Conservation (phyloP, 2,888 invertebrate species). For the Zygogramma bicolorata region DNA sequence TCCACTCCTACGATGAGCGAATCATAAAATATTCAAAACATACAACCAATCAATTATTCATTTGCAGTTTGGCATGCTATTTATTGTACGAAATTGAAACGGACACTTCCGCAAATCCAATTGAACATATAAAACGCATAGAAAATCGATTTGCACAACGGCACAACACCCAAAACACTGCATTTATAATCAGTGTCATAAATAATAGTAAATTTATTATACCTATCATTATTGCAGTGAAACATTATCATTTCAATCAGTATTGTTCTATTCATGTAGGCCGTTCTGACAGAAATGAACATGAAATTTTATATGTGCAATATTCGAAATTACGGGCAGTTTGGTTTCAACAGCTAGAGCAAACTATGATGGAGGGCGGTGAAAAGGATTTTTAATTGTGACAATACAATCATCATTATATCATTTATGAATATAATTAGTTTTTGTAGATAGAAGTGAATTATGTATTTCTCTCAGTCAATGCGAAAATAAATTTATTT, state of each 20-base stretch:
- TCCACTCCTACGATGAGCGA: too few species aligned
- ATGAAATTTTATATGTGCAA: neutral
- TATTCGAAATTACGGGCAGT: neutral
- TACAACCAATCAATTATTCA: neutral
- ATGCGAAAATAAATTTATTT: too few species aligned
- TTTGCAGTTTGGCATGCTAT: neutral
- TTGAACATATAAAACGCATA: slow-evolving; percentile 25
- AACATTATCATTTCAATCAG: slow-evolving; percentile 18
- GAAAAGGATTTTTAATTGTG: too few species aligned
- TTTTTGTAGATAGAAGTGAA: too few species aligned
- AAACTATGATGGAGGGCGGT: too few species aligned
- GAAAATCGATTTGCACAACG: slow-evolving; percentile 34
- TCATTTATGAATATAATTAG: too few species aligned
- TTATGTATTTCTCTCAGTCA: too few species aligned
- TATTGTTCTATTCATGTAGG: neutral
- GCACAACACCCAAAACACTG: slow-evolving; percentile 31
- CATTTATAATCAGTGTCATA: slow-evolving; percentile 31
- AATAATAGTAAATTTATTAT: slow-evolving; percentile 29
- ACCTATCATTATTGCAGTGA: slow-evolving; percentile 29
- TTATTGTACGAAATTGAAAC: slow-evolving; percentile 7
- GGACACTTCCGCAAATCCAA: slow-evolving; percentile 17
- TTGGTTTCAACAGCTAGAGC: neutral
- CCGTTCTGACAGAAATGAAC: neutral
- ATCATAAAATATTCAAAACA: too few species aligned
- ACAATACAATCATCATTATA: too few species aligned